phyloP scores from a whole-genome alignment of 2,113 vertebrate genomes.

The Actinemys pallida region DNA sequence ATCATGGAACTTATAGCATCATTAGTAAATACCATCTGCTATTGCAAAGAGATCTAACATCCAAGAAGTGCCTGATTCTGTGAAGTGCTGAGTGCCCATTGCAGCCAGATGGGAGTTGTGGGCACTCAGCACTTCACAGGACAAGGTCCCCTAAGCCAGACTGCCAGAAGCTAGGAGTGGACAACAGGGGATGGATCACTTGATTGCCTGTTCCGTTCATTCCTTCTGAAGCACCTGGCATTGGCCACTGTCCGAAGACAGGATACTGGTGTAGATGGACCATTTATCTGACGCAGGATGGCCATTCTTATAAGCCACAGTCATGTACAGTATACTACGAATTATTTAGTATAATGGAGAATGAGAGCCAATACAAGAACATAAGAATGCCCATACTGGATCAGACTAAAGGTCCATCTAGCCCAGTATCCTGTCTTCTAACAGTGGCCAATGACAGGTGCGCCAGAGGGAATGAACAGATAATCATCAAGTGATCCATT shows the following conservation, averaged over 20 bases:
- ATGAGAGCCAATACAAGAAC: not conserved
- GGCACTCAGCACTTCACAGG: fast-evolving
- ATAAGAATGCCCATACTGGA: too few species aligned
- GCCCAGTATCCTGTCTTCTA: too few species aligned
- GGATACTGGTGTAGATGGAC: not conserved
- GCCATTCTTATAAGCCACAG: not conserved
- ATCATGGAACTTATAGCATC: constrained; percentile 1
- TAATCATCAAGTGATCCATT: too few species aligned
- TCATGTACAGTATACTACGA: not conserved
- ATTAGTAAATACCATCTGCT: not conserved
- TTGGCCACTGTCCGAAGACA: not conserved
- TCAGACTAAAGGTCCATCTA: too few species aligned
- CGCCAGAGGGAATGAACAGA: too few species aligned
- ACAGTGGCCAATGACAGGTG: too few species aligned
- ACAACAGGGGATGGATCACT: not conserved
- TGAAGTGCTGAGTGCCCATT: fast-evolving
- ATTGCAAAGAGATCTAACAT: not conserved
- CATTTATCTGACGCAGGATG: not conserved
- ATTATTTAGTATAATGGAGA: not conserved
- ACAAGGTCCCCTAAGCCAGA: not conserved
- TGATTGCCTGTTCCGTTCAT: not conserved
- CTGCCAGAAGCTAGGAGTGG: not conserved
- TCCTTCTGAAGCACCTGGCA: not conserved
- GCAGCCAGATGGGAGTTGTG: not conserved
- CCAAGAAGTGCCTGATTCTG: not conserved